phyloP scores from a whole-genome alignment of 2,113 vertebrate genomes.

The Pelusios castaneus region DNA sequence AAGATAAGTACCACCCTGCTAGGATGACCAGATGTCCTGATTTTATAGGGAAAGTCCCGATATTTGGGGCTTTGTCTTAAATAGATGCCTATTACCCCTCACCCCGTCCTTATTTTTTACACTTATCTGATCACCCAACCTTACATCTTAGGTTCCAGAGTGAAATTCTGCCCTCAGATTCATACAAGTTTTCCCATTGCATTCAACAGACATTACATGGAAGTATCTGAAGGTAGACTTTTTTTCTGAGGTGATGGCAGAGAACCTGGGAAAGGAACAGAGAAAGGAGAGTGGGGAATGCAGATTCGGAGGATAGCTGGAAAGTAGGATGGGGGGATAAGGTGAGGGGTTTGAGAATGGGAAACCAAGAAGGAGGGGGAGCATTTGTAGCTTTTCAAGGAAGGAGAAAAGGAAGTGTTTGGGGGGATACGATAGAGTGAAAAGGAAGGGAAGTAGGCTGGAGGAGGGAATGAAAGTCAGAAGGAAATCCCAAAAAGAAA shows the following conservation, averaged over 20 bases:
- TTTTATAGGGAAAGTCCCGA: no score
- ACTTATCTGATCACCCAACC: no score
- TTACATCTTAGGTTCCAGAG: not conserved
- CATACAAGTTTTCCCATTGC: not conserved
- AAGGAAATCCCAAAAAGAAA: not conserved
- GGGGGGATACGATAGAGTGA: not conserved
- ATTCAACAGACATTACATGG: not conserved
- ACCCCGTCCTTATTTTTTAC: no score
- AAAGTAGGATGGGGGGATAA: not conserved
- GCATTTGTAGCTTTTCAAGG: accelerated
- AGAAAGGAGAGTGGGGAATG: not conserved
- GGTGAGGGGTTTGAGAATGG: not conserved
- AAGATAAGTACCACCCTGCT: not conserved
- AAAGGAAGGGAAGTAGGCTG: not conserved
- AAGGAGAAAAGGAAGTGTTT: not conserved
- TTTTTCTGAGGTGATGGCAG: not conserved
- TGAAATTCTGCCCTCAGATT: not conserved
- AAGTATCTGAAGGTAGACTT: not conserved
- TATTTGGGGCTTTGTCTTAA: no score
- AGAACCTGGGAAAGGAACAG: not conserved
- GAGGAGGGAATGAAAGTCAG: not conserved
- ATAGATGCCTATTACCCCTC: no score
- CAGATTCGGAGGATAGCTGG: not conserved
- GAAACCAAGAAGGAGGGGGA: not conserved
- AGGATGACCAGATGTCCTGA: no score